Evolutionary conservation across 2,888 invertebrate genomes (phyloP), one percentile per base, ranked within the genome.

Genomic region (Rhamphomyia laevipes): DNA sequence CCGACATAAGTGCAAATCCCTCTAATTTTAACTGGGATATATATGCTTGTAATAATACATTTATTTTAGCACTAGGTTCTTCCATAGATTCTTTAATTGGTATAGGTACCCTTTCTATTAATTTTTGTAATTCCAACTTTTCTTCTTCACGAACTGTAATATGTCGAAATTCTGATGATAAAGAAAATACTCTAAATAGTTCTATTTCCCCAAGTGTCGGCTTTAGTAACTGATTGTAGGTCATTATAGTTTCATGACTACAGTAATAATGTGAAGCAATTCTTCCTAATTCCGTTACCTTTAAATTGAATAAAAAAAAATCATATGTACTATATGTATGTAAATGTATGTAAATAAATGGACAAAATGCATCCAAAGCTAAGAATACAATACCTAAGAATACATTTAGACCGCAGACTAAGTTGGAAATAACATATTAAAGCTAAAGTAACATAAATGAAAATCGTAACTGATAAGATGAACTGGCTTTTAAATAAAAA

Each of bases 191-290:
- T 2, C 90, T 71, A 72, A 99, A 95, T 53, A 99, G 73, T 68
- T 99, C 99, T 44, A 99, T 99, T 73, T 99, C 97, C 52, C 93
- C 92, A 1, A 99, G 74, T 0, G 95, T 97, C 13, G 96, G 92
- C 67, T 97, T 96, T 53, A 99, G 71, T 44, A 97, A 76, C 66
- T 96, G 94, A 69, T 96, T 95, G 73, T 97, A 99, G 0, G 91
- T 89, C 58, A 89, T 80, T 84, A 99, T 96, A 0, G 96, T 93
- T 58, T 97, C 96, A 68, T 91, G 86, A 0, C 96, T 94, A 65
- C 95, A 92, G 72, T 99, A 99, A 75, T 89, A 99, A 74, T 99
- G 96, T 0, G 95, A 95, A 4, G 97, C 92, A 63, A 99, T 99
- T 35, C 99, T 80, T 2, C 99, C 99, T 11, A 97, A 74, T 70